Base-by-base conservation (phyloP, 2,797 vertebrate species). In the Fistularia tabacaria region DNA sequence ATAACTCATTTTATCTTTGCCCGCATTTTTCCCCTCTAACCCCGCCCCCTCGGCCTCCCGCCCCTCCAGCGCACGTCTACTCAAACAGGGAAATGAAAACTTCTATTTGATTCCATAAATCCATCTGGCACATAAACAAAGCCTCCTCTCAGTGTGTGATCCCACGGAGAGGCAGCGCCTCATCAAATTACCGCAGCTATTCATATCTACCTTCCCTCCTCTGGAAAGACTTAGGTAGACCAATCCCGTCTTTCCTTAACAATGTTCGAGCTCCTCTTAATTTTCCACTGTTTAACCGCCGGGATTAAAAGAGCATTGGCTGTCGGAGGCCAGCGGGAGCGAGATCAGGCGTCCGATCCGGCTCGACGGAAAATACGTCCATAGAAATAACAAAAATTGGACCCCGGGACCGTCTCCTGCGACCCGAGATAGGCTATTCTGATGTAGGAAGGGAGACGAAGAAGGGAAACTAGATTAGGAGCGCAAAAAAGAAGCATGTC, bases 111-210 rank as follows among this genome's bases (percentile, higher is more conserved):
- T 88, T 86, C 85, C 78, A 86, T 87, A 85, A 90, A 90, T 88
- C 89, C 85, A 74, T 87, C 84, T 87, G 85, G 87, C 85, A 80
- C 61, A 5, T 87, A 74, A 87, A 91, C 90, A 90, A 90, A 88
- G 87, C 77, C 66, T 78, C 65, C 80, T 84, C 86, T 88, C 88
- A 85, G 73, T 82, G 77, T 85, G 72, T 70, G 82, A 81, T 83
- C 85, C 79, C 74, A 73, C 65, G 74, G 76, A 75, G 78, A 84
- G 69, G 70, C 74, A 76, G 75, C 15, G 71, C 83, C 83, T 88
- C 79, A 86, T 91, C 83, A 74, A 82, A 85, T 90, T 90, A 88
- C 88, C 66, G 49, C 62, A 66, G 80, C 82, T 81, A 84, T 89
- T 89, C 85, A 88, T 84, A 85, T 83, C 77, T 81, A 69, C 74